These are phyloP conservation scores for Synergus umbraculus DNA, from an alignment of 2,888 invertebrate genomes.

Conservation along the genomic window DNA sequence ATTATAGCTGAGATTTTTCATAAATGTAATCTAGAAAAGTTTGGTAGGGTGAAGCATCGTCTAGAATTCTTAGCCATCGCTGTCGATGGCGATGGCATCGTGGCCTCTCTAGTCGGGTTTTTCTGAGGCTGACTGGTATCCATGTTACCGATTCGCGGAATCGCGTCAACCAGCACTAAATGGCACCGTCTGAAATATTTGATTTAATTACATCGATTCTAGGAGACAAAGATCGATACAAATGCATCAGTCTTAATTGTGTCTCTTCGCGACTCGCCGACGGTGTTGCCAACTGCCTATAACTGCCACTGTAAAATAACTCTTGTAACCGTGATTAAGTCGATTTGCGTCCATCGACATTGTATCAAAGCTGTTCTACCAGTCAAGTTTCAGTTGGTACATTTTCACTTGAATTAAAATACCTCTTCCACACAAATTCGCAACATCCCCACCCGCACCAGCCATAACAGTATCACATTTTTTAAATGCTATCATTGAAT, in stretches of 20 bases:
- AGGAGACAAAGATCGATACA: conserved; percentile 74
- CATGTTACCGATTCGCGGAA: conserved; percentile 43
- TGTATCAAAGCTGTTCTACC: conserved; percentile 39
- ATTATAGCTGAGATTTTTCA: background rate
- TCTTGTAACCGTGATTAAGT: conserved; percentile 35
- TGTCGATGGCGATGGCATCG: conserved; percentile 43
- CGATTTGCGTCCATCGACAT: conserved; percentile 38
- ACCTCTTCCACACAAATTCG: conserved; percentile 22
- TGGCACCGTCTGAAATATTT: conserved; percentile 73
- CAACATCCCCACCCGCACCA: background rate
- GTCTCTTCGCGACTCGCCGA: conserved; percentile 44
- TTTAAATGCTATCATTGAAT: background rate
- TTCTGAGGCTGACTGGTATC: conserved; percentile 47
- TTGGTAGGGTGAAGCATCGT: background rate
- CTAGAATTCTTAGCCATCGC: conserved; percentile 1
- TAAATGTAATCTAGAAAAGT: background rate
- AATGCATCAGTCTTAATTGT: conserved; percentile 72
- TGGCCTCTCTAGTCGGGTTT: conserved; percentile 43
- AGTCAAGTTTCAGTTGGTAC: conserved; percentile 33
- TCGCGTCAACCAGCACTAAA: conserved; percentile 62
- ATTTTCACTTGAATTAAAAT: conserved; percentile 31
- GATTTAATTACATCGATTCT: conserved; percentile 75
- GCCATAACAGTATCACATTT: conserved; percentile 10
- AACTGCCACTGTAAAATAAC: conserved; percentile 26
- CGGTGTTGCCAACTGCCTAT: conserved; percentile 25